These are phyloP conservation scores for Solenopsis fugax DNA, from an alignment of 1,140 invertebrate species.

Conservation along the genomic window DNA sequence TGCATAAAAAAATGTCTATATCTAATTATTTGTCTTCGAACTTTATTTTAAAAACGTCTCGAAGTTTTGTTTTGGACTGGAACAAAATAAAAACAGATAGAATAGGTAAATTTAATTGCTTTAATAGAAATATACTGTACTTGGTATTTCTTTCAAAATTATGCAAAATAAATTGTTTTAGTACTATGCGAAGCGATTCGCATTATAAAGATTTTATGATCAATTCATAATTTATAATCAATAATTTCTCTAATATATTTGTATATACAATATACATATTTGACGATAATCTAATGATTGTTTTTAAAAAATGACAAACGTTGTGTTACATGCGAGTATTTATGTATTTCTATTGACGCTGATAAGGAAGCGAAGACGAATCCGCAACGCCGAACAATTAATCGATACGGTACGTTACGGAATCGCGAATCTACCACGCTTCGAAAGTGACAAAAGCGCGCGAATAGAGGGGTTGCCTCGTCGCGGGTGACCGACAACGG, in stretches of 20 bases:
- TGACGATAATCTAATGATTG: not conserved
- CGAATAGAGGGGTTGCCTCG: slow-evolving; percentile 66
- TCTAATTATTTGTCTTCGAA: too few species aligned
- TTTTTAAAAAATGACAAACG: not conserved
- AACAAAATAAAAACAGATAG: too few species aligned
- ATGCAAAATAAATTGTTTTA: not conserved
- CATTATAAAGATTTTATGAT: not conserved
- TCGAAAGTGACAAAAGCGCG: slow-evolving; percentile 8
- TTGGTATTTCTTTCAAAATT: not conserved
- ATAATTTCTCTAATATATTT: not conserved
- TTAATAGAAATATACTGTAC: not conserved
- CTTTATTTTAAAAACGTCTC: too few species aligned
- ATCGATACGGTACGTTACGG: slow-evolving; percentile 46
- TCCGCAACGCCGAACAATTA: slow-evolving; percentile 40
- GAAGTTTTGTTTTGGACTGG: too few species aligned
- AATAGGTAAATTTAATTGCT: not conserved
- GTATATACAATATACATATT: not conserved
- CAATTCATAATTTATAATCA: not conserved
- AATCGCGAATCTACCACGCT: slow-evolving; percentile 57
- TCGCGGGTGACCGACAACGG: slow-evolving; percentile 73
- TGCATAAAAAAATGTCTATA: too few species aligned
- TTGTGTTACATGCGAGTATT: not conserved
- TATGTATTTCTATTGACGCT: slow-evolving; percentile 7
- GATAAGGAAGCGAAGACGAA: slow-evolving; percentile 39
- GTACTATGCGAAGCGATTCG: not conserved